Percentiles rank a stretch among this genome's conserved stretches.
phyloP scores from a whole-genome alignment of 2,797 vertebrate species.

The Salmo trutta region DNA sequence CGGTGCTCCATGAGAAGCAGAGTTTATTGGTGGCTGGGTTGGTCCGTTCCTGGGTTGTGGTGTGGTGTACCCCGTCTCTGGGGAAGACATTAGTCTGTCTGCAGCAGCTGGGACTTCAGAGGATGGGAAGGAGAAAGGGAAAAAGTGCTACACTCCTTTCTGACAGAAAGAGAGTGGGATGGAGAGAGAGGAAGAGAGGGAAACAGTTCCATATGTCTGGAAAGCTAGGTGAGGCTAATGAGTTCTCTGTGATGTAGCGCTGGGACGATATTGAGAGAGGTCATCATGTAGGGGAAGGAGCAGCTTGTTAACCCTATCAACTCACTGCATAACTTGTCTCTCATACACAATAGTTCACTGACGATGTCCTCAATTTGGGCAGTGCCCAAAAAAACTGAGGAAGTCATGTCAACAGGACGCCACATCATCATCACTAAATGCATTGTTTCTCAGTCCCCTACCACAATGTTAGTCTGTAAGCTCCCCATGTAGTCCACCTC shows the following conservation, averaged over 20 bases:
- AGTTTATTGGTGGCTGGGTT: conserved; percentile 63
- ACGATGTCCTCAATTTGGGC: background rate
- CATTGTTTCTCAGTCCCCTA: background rate
- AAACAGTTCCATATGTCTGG: conserved; percentile 64
- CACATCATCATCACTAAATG: background rate
- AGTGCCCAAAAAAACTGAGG: background rate
- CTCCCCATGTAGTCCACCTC: background rate
- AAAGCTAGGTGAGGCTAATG: conserved; percentile 47
- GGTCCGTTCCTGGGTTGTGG: conserved; percentile 37
- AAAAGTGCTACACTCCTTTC: conserved; percentile 49
- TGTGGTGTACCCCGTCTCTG: conserved; percentile 68
- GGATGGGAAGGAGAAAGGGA: conserved; percentile 31
- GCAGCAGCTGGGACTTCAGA: conserved; percentile 69
- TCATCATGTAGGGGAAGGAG: conserved; percentile 16
- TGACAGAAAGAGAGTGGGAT: conserved; percentile 27
- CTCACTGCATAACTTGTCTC: background rate
- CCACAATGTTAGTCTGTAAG: background rate
- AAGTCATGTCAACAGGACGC: background rate
- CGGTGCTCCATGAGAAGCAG: conserved; percentile 47
- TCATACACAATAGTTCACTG: background rate
- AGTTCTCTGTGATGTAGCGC: conserved; percentile 43
- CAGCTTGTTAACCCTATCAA: conserved; percentile 23
- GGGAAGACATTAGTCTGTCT: conserved; percentile 75
- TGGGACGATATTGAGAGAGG: conserved; percentile 30
- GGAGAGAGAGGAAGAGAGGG: conserved; percentile 34